phyloP scores from a whole-genome alignment of 2,113 vertebrate genomes.

The Eulemur macaco region DNA sequence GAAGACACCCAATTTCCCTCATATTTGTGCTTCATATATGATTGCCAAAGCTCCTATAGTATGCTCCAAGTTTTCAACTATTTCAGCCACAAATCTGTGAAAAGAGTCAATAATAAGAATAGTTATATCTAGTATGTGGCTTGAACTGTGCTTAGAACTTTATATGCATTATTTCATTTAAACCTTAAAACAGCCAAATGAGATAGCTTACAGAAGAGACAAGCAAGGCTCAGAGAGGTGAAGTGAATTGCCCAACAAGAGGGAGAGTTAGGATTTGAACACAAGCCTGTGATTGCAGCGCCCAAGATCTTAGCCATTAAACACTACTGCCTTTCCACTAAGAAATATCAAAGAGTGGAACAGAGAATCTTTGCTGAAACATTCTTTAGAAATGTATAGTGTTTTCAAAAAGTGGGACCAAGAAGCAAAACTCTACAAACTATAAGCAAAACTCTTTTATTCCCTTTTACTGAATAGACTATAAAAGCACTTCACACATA shows the following conservation, averaged over 20 bases:
- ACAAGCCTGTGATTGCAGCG: not conserved
- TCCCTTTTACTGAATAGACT: not conserved
- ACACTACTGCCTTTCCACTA: not conserved
- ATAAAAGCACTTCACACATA: not conserved
- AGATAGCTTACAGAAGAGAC: slow-evolving; percentile 1
- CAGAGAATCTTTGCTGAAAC: slow-evolving; percentile 4
- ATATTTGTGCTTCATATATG: slow-evolving; percentile 21
- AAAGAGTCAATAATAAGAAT: not conserved
- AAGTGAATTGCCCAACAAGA: not conserved
- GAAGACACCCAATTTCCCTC: not conserved
- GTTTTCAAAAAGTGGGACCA: not conserved
- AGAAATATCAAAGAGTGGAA: not conserved
- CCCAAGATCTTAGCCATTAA: not conserved
- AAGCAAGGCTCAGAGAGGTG: not conserved
- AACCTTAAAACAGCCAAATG: not conserved
- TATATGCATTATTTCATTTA: not conserved
- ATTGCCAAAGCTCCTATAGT: not conserved
- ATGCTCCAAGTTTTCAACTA: slow-evolving; percentile 25
- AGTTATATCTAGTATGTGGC: not conserved
- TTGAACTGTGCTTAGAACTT: not conserved
- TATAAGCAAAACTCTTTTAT: not conserved
- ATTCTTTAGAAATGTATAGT: not conserved
- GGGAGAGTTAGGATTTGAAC: not conserved
- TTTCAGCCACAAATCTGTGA: slow-evolving; percentile 15
- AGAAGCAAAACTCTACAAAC: not conserved